A percentile compares a stretch with the other conserved stretches of the same genome.
Evolutionary conservation across 2,797 vertebrate genomes (phyloP).

Genomic region (Xyrichtys novacula): DNA sequence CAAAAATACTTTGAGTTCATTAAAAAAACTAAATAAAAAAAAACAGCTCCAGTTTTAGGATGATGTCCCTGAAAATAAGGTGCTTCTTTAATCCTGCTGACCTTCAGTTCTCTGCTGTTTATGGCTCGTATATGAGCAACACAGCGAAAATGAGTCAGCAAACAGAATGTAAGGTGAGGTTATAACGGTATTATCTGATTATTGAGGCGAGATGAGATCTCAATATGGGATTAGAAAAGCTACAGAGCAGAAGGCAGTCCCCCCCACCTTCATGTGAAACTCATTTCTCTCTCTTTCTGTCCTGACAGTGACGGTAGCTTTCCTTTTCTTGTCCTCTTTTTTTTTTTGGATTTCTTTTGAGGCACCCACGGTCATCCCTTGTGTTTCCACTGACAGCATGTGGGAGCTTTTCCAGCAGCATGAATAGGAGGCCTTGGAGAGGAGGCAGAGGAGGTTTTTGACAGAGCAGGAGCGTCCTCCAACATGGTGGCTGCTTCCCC

Average conservation of each 20-base stretch:
- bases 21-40: too few relatives aligned
- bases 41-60: too few relatives aligned
- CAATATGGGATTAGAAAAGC: slow-evolving; percentile 11
- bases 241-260: not conserved
- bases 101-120: not conserved
- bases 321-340: slow-evolving; percentile 37
- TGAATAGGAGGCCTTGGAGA: slow-evolving; percentile 73
- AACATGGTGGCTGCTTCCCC: slow-evolving; percentile 29
- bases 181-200: not conserved
- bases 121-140: not conserved
- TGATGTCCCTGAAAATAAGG: not conserved
- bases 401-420: slow-evolving; percentile 69
- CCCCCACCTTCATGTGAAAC: slow-evolving; percentile 3
- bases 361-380: slow-evolving; percentile 69
- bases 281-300: slow-evolving; percentile 27
- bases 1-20: too few relatives aligned
- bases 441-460: slow-evolving; percentile 59
- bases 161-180: slow-evolving; percentile 12
- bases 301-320: slow-evolving; percentile 36
- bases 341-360: slow-evolving; percentile 51
- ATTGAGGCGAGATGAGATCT: not conserved
- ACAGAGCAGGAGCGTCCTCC: slow-evolving; percentile 58
- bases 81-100: not conserved
- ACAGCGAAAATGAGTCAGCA: not conserved
- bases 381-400: slow-evolving; percentile 70